phyloP scores from a whole-genome alignment of 53 echinoderm and acorn worm genomes.

The Stichopus horrens region DNA sequence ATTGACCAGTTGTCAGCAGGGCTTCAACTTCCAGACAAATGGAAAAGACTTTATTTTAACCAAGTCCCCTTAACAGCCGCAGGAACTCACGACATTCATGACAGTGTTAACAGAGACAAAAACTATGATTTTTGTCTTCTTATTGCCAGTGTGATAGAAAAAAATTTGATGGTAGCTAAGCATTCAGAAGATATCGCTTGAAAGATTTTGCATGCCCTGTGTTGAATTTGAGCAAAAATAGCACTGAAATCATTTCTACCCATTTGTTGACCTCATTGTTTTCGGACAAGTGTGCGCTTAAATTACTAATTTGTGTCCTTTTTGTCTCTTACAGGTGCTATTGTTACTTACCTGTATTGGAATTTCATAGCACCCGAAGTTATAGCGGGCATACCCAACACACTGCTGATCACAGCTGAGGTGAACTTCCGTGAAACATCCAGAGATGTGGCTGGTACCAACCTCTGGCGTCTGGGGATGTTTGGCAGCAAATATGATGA shows the following conservation, averaged over 20 bases:
- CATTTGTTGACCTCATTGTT: neutral
- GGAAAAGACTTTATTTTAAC: too few species aligned
- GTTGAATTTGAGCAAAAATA: neutral
- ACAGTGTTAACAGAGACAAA: too few species aligned
- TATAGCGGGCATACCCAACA: conserved; percentile 77
- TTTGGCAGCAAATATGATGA: conserved; percentile 65
- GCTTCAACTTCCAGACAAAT: too few species aligned
- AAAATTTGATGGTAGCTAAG: too few species aligned
- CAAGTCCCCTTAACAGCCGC: too few species aligned
- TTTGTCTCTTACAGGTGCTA: conserved; percentile 58
- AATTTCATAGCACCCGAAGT: conserved; percentile 64
- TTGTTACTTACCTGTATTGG: conserved; percentile 74
- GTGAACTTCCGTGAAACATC: conserved; percentile 61
- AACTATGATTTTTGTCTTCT: too few species aligned
- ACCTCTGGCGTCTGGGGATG: conserved; percentile 83
- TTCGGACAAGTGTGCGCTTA: too few species aligned
- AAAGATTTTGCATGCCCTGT: too few species aligned
- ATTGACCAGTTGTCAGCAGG: too few species aligned
- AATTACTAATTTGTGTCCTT: neutral
- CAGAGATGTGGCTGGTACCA: conserved; percentile 62
- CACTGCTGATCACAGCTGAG: conserved; percentile 60
- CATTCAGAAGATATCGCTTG: too few species aligned
- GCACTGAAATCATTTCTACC: neutral
- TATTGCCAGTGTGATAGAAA: too few species aligned
- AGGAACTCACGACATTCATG: too few species aligned